Conservation (phyloP, 2,113 vertebrate genomes). For the Pomatostomus ruficeps region DNA sequence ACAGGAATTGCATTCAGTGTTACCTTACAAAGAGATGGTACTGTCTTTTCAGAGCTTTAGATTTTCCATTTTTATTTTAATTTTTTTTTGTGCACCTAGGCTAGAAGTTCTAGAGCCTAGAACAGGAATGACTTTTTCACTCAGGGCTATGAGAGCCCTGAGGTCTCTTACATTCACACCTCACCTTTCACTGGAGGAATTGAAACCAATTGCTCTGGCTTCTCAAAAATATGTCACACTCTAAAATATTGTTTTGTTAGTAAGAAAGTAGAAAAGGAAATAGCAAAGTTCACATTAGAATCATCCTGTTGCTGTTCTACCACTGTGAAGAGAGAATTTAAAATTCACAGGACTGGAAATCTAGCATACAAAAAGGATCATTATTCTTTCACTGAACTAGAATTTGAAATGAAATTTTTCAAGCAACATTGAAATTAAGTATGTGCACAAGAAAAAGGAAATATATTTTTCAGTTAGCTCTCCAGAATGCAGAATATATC, state of each 20-base stretch:
- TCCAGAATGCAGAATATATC: neutral
- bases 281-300: neutral
- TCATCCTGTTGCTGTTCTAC: neutral
- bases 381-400: neutral
- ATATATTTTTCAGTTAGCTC: neutral
- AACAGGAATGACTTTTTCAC: neutral
- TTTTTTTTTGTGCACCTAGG: too few relatives aligned
- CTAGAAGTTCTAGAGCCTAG: neutral
- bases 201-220: neutral
- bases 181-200: neutral
- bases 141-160: neutral
- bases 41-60: neutral
- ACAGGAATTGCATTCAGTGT: neutral
- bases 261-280: neutral
- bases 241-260: neutral
- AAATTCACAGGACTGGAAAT: neutral
- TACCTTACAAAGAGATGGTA: neutral
- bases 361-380: neutral
- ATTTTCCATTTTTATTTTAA: neutral
- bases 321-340: neutral
- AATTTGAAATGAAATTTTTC: neutral
- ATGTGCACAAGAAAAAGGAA: neutral
- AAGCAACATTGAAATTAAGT: neutral
- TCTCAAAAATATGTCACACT: neutral
- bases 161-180: neutral